Conservation (phyloP, 2,888 invertebrate genomes). For the Hydrotaea diabolus region DNA sequence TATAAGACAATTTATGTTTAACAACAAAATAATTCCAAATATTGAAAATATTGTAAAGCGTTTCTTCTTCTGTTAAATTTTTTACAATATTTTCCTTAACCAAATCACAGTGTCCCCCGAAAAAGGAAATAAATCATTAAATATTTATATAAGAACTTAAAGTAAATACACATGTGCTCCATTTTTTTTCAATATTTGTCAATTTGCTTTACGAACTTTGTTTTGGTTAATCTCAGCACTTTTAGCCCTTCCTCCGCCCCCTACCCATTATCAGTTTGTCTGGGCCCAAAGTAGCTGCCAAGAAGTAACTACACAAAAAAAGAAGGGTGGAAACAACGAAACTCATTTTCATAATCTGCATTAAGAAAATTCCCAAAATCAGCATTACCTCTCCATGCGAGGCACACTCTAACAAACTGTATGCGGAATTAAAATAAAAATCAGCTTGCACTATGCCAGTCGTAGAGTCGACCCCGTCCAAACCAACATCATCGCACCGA, state of each 20-base stretch:
- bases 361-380: conserved; percentile 43
- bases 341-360: conserved; percentile 62
- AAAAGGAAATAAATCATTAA: neutral
- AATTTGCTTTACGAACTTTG: neutral
- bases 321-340: conserved; percentile 4
- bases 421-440: conserved; percentile 5
- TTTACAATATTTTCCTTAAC: no score
- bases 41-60: no score
- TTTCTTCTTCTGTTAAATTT: no score
- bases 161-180: neutral
- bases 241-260: neutral
- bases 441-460: neutral
- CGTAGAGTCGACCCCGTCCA: neutral
- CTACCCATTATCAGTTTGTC: neutral
- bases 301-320: neutral
- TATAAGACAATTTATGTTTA: no score
- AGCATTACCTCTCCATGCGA: conserved; percentile 38
- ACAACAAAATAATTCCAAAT: no score
- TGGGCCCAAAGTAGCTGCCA: neutral
- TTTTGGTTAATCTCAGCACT: neutral
- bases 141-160: neutral
- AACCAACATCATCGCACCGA: neutral
- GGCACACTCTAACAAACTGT: conserved; percentile 21
- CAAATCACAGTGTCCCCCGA: neutral
- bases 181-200: conserved; percentile 7